Conservation (phyloP, 2,113 vertebrate species). For the Gopherus evgoodei region DNA sequence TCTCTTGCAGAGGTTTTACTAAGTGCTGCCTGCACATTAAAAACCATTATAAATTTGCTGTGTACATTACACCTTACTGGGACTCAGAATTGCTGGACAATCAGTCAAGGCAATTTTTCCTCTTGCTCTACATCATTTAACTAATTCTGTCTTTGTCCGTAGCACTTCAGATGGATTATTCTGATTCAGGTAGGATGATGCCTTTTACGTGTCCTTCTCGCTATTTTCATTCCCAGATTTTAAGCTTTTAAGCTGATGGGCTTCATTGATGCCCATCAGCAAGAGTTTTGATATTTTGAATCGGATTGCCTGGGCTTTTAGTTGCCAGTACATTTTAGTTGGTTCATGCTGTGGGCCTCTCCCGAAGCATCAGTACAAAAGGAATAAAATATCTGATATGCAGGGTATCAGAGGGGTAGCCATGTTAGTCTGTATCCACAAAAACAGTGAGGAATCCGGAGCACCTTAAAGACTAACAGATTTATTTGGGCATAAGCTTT, state of each 20-base stretch:
- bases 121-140: background rate
- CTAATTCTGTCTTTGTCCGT: background rate
- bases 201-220: background rate
- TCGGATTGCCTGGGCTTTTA: background rate
- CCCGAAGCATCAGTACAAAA: background rate
- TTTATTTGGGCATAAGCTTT: too few relatives aligned
- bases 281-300: background rate
- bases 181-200: background rate
- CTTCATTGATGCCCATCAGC: background rate
- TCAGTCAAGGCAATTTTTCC: background rate
- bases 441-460: too few relatives aligned
- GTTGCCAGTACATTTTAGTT: background rate
- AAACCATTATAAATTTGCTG: background rate
- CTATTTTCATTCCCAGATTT: background rate
- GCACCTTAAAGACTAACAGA: too few relatives aligned
- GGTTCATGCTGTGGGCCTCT: background rate
- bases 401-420: background rate
- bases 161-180: background rate
- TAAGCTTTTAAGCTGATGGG: too few relatives aligned
- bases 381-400: background rate
- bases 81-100: background rate
- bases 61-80: background rate
- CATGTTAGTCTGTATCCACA: background rate
- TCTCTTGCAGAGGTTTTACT: background rate
- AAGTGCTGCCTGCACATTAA: background rate